These are phyloP conservation scores for Abrostola tripartita DNA, from an alignment of 2,888 invertebrate species.

Conservation along the genomic window DNA sequence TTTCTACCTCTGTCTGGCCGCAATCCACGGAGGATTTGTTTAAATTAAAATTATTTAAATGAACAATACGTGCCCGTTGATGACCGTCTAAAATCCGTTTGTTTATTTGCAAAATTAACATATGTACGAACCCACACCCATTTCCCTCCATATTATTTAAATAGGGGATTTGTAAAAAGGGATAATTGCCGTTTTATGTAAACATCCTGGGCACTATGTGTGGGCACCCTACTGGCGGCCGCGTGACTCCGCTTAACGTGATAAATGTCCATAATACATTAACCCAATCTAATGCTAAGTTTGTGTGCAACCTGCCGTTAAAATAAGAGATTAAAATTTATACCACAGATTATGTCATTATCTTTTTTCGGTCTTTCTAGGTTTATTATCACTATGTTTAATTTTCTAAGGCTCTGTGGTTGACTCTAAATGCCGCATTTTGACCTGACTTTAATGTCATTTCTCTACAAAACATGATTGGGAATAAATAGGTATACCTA, in stretches of 20 bases:
- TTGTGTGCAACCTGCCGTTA: constrained; percentile 24
- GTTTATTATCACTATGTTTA: not conserved
- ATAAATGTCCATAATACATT: constrained; percentile 28
- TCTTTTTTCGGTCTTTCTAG: constrained; percentile 1
- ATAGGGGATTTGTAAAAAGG: constrained; percentile 29
- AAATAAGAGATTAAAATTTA: not conserved
- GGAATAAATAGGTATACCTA: too few species aligned
- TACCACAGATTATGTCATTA: not conserved
- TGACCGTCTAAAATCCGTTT: not conserved
- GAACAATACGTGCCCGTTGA: not conserved
- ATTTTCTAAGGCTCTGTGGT: not conserved
- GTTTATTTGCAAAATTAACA: constrained; percentile 7
- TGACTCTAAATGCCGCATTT: too few species aligned
- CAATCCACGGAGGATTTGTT: too few species aligned
- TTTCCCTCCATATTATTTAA: constrained; percentile 25
- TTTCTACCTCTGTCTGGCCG: too few species aligned
- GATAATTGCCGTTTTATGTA: constrained; percentile 50
- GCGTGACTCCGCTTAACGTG: constrained; percentile 14
- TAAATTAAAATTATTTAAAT: not conserved
- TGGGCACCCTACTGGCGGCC: constrained; percentile 1
- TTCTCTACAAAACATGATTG: too few species aligned
- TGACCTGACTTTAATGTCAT: too few species aligned
- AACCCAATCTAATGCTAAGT: constrained; percentile 26
- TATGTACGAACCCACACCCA: not conserved
- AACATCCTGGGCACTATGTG: constrained; percentile 11